Evolutionary conservation across 2,888 invertebrate species (phyloP).

Genomic region (Podabrus alpinus): DNA sequence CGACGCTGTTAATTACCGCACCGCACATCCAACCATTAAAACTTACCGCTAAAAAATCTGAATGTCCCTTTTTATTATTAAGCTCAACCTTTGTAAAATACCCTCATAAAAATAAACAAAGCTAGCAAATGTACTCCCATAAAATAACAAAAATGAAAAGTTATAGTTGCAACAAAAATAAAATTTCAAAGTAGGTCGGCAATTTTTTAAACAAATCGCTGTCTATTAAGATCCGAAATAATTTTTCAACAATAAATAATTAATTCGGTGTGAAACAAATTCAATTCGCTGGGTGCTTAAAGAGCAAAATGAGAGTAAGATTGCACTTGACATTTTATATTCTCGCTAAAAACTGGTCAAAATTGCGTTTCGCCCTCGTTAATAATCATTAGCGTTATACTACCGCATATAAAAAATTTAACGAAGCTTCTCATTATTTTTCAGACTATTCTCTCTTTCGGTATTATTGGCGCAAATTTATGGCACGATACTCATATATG

Average conservation of each 20-base stretch:
- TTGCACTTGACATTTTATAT: not conserved
- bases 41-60: not conserved
- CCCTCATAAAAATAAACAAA: conserved; percentile 1
- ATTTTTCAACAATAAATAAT: not conserved
- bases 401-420: not conserved
- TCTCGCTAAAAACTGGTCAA: not conserved
- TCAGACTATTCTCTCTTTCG: not conserved
- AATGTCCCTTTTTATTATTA: not conserved
- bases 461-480: not conserved
- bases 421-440: not conserved
- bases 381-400: not conserved
- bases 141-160: conserved; percentile 2
- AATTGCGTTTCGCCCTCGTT: not conserved
- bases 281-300: not conserved
- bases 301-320: not conserved
- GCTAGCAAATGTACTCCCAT: not conserved
- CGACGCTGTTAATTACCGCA: not conserved
- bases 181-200: not conserved
- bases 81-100: not conserved
- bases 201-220: not conserved
- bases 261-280: not conserved
- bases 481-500: not conserved
- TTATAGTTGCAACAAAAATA: not conserved
- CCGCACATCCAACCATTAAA: not conserved
- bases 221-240: not conserved